Evolutionary conservation across 2,888 invertebrate species (phyloP).

Genomic region (Schizaphis graminum): DNA sequence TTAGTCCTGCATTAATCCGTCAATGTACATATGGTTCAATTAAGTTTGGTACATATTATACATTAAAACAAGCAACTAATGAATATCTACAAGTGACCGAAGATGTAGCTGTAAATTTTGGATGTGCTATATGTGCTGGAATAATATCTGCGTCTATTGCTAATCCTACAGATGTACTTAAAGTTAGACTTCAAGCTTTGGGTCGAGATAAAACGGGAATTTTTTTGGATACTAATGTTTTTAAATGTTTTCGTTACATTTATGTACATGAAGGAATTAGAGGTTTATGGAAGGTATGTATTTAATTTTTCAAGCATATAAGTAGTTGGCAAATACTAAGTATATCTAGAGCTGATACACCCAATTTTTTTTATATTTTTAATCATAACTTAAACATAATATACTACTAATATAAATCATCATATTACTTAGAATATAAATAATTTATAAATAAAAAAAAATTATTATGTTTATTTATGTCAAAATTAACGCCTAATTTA

Average conservation of each 20-base stretch:
- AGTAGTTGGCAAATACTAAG: not conserved
- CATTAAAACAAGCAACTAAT: slow-evolving; percentile 77
- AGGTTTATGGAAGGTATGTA: slow-evolving; percentile 85
- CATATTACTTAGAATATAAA: no score
- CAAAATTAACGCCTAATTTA: not conserved
- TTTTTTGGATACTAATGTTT: slow-evolving; percentile 73
- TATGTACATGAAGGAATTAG: slow-evolving; percentile 85
- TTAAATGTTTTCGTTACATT: slow-evolving; percentile 86
- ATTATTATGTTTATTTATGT: not conserved
- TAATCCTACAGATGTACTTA: slow-evolving; percentile 95
- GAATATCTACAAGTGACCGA: slow-evolving; percentile 72
- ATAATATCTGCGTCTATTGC: slow-evolving; percentile 95
- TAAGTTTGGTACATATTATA: slow-evolving; percentile 96
- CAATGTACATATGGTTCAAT: slow-evolving; percentile 97
- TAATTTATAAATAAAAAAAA: no score
- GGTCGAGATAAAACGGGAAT: slow-evolving; percentile 69
- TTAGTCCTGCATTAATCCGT: slow-evolving; percentile 91
- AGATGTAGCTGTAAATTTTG: slow-evolving; percentile 79
- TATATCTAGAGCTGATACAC: not conserved
- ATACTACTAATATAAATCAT: no score
- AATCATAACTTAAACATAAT: no score
- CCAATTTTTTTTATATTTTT: no score
- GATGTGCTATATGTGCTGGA: slow-evolving; percentile 88
- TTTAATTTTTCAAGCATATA: not conserved
- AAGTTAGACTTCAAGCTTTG: slow-evolving; percentile 92